Base-by-base conservation (phyloP, 1,140 invertebrate species). In the Heterodera schachtii region DNA sequence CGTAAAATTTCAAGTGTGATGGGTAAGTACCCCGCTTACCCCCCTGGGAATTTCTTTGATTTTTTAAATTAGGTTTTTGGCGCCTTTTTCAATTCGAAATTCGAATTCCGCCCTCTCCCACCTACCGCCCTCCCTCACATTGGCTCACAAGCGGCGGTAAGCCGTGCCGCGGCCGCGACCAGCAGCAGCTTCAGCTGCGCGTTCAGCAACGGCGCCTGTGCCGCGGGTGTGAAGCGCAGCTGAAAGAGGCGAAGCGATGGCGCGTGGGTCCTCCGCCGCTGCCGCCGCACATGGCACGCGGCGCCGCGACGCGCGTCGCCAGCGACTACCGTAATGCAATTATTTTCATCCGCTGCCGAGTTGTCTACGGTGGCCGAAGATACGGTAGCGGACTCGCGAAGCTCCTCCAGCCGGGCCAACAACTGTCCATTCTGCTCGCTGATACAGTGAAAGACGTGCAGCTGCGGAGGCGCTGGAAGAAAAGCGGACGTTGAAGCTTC, bases 101-200 rank as follows among this genome's bases (percentile, higher is more conserved):
- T 8, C 9, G 16, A 2, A 2, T 52, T 52, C 16, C 52, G 3
- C 6, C 9, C 52, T 52, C 9, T 31, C 31, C 31, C 31, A 52
- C 0, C 52, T 16, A 11, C 16, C 52, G 2, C 8, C 52, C 49
- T 52, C 13, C 57, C 57, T 6, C 19, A 64, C 57, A 64, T 64
- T 31, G 75, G 75, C 31, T 60, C 57, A 41, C 75, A 77, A 64
- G 19, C 44, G 43, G 75, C 75, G 19, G 66, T 57, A 43, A 77
- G 66, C 8, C 75, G 75, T 66, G 75, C 75, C 21, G 75, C 75
- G 11, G 75, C 75, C 19, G 75, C 75, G 44, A 77, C 75, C 66
- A 77, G 66, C 66, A 77, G 66, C 66, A 77, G 66, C 66, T 77
- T 77, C 66, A 77, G 44, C 66, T 77, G 75, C 41, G 75, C 43